Evolutionary conservation across 1,140 invertebrate species (phyloP).

Genomic region (Anadara kagoshimensis): DNA sequence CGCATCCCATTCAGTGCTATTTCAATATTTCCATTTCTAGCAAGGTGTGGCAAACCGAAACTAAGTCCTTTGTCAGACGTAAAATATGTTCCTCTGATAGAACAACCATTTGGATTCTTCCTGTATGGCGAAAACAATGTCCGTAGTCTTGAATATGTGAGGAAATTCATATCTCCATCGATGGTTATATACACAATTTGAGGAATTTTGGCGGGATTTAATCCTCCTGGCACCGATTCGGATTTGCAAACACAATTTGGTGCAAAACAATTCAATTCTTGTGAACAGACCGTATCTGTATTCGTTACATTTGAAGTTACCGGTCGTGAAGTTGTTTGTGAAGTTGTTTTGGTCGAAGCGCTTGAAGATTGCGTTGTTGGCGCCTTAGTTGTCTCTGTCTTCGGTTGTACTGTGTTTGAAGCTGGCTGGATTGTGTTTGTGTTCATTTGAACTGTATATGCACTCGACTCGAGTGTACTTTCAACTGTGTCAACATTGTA

Average conservation of each 20-base stretch:
- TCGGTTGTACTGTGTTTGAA: not conserved
- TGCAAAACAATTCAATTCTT: constrained; percentile 49
- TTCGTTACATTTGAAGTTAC: not conserved
- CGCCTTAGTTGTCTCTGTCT: not conserved
- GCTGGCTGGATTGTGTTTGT: not conserved
- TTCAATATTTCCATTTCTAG: constrained; percentile 39
- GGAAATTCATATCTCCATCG: constrained; percentile 51
- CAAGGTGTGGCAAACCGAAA: constrained; percentile 45
- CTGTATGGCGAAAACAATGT: constrained; percentile 40
- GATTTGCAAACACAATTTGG: constrained; percentile 52
- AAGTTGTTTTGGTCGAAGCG: not conserved
- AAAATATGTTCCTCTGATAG: constrained; percentile 51
- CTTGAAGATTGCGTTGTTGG: not conserved
- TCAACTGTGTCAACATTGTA: too few relatives aligned
- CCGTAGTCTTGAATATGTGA: constrained; percentile 47
- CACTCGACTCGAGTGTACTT: too few relatives aligned
- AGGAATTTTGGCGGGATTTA: constrained; percentile 41
- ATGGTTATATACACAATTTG: constrained; percentile 59
- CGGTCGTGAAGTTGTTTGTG: not conserved
- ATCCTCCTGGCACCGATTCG: constrained; percentile 18
- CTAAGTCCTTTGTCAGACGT: constrained; percentile 41
- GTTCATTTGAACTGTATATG: not conserved
- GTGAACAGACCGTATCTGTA: constrained; percentile 26
- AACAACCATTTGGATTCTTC: constrained; percentile 55
- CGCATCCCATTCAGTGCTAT: constrained; percentile 39